Conservation (phyloP, 2,888 invertebrate genomes). For the Myathropa florea region DNA sequence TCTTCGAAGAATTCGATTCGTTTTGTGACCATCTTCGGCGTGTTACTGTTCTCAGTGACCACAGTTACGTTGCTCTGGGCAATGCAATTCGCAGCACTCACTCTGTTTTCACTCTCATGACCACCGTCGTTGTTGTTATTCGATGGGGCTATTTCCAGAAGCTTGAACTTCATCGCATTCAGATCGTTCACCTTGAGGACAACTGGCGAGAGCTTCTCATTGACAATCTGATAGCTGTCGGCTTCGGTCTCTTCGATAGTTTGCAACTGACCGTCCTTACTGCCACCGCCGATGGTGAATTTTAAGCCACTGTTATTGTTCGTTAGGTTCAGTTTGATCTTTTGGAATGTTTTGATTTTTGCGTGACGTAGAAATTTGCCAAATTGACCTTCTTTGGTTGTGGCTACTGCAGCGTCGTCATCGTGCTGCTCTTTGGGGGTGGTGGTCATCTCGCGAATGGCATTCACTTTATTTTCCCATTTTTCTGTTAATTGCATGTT, state of each 20-base stretch:
- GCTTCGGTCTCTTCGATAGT: conserved; percentile 78
- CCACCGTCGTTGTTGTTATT: conserved; percentile 46
- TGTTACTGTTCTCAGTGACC: conserved; percentile 20
- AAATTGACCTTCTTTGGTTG: conserved; percentile 70
- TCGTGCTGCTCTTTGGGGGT: conserved; percentile 14
- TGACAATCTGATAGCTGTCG: conserved; percentile 77
- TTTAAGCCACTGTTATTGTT: conserved; percentile 70
- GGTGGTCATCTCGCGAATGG: conserved; percentile 33
- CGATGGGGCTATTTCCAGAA: conserved; percentile 36
- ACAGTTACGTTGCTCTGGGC: neutral
- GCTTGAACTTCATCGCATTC: conserved; percentile 47
- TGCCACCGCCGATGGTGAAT: conserved; percentile 14
- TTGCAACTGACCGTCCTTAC: conserved; percentile 73
- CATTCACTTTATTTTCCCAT: conserved; percentile 58
- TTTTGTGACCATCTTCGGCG: conserved; percentile 75
- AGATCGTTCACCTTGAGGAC: conserved; percentile 69
- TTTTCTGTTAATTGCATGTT: conserved; percentile 67
- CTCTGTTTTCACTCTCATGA: neutral
- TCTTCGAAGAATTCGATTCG: conserved; percentile 80
- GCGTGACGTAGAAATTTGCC: conserved; percentile 78
- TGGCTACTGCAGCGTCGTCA: neutral
- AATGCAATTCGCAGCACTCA: conserved; percentile 1
- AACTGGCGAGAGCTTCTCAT: conserved; percentile 74
- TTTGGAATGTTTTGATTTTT: conserved; percentile 78
- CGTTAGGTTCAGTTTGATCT: conserved; percentile 77